Base-by-base conservation (phyloP, 2,888 invertebrate species). In the Orthosia incerta region DNA sequence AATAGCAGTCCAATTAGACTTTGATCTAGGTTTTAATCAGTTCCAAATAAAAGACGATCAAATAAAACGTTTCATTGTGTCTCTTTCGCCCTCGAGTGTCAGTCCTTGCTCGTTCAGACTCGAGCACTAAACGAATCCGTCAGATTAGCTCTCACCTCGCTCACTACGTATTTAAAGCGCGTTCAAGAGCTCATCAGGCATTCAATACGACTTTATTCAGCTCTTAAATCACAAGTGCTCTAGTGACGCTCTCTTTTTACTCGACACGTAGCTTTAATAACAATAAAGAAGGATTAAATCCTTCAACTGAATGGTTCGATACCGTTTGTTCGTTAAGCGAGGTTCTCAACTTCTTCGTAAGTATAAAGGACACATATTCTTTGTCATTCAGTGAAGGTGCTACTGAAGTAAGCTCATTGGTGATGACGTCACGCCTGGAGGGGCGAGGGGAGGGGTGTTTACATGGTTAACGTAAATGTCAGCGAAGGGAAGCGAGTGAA, bases 381-480 rank as follows among this genome's bases (percentile, higher is more conserved):
- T 57, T 62, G 39, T 31, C 15, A 26, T 20, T 51, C 46, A 16
- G 51, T 18, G 39, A 18, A 13, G 48, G 26, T 48, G 23, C 18
- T 63, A 63, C 48, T 51, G 9, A 53, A 62, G 61, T n/a, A n/a
- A 46, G 46, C 13, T 45, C 5, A 62, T 62, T 73, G 61, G 31
- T 50, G 26, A 23, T 71, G 51, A 78, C 65, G 78, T 71, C 66
- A 78, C 53, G 13, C n/a, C 13, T 23, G 11, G 2, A 4, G 55
- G 12, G 20, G 5, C 16, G 4, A 16, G 39, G 15, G 3, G 48
- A 12, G 12, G 15, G 13, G 13, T 55, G 57, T 53, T 48, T 51
- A 76, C 31, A 66, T 50, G 57, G 57, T 59, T 59, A 69, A 48
- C 55, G 65, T 71, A 53, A 76, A 78, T 66, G 61, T 66, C 48